Evolutionary conservation across 1,140 invertebrate species (phyloP).

Genomic region (Drosophila arizonae): DNA sequence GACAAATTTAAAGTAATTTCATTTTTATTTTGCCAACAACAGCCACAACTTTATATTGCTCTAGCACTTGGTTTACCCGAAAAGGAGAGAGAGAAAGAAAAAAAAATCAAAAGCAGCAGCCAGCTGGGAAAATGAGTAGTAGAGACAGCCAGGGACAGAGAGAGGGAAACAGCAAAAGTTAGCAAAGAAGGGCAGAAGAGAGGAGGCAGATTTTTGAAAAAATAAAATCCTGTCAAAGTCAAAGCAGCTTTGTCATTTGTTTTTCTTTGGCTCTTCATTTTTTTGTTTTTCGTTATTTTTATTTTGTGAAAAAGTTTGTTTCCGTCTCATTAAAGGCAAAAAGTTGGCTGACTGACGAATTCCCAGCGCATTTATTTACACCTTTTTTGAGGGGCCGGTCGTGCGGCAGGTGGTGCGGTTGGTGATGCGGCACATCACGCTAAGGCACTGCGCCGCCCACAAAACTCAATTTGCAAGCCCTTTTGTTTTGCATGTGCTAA

Average conservation of each 20-base stretch:
- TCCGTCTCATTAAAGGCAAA: constrained; percentile 73
- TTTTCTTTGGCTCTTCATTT: constrained; percentile 13
- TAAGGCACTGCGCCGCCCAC: constrained; percentile 20
- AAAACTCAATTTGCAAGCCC: constrained; percentile 52
- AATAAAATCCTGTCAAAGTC: constrained; percentile 42
- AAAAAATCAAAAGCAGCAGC: constrained; percentile 10
- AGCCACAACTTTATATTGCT: constrained; percentile 55
- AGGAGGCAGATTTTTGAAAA: not conserved
- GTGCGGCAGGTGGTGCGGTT: not conserved
- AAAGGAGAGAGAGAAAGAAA: constrained; percentile 7
- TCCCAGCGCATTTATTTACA: constrained; percentile 76
- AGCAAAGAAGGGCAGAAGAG: not conserved
- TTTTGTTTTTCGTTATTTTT: not conserved
- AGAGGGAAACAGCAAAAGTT: not conserved
- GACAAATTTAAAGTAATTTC: constrained; percentile 81
- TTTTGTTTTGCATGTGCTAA: constrained; percentile 75
- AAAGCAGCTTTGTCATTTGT: constrained; percentile 60
- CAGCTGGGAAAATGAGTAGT: constrained; percentile 28
- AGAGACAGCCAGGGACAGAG: constrained; percentile 1
- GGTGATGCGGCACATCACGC: not conserved
- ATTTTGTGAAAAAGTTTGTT: constrained; percentile 59
- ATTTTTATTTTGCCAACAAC: constrained; percentile 67
- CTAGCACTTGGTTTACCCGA: constrained; percentile 36
- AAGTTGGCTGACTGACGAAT: constrained; percentile 59
- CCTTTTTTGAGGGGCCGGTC: constrained; percentile 39